Percentiles rank a stretch among this genome's conserved stretches.
These are phyloP conservation scores for Acyrthosiphon pisum DNA, from an alignment of 1,140 invertebrate species.

Conservation along the genomic window DNA sequence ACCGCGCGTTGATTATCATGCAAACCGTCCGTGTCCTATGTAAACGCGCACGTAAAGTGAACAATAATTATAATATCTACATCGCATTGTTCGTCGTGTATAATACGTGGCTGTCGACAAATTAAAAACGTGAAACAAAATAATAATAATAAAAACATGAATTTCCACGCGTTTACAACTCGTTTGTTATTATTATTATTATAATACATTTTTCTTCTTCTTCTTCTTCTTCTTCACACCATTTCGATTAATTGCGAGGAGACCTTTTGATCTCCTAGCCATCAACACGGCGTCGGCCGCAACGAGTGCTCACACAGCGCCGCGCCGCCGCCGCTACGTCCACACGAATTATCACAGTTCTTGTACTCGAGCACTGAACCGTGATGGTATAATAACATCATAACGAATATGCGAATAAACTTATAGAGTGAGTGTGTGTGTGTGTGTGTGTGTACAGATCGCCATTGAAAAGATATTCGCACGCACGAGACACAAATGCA, in stretches of 20 bases:
- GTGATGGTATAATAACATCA: background rate
- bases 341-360: background rate
- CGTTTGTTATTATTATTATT: background rate
- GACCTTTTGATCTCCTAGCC: background rate
- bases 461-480: slow-evolving; percentile 2
- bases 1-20: background rate
- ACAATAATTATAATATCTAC: background rate
- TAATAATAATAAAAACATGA: background rate
- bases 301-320: too few species aligned
- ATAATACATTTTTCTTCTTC: background rate
- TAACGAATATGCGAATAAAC: background rate
- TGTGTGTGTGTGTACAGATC: background rate
- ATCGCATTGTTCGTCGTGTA: background rate
- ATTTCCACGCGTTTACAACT: background rate
- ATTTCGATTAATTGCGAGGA: background rate
- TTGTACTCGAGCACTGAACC: slow-evolving; percentile 22
- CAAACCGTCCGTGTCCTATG: background rate
- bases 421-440: background rate
- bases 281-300: background rate
- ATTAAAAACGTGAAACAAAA: background rate
- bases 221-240: background rate
- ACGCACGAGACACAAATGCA: slow-evolving; percentile 7
- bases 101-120: background rate
- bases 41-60: background rate
- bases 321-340: background rate